Evolutionary conservation across 2,888 invertebrate species (phyloP), one percentile per base, ranked within the genome.

Genomic region (Drosophila paranaensis): DNA sequence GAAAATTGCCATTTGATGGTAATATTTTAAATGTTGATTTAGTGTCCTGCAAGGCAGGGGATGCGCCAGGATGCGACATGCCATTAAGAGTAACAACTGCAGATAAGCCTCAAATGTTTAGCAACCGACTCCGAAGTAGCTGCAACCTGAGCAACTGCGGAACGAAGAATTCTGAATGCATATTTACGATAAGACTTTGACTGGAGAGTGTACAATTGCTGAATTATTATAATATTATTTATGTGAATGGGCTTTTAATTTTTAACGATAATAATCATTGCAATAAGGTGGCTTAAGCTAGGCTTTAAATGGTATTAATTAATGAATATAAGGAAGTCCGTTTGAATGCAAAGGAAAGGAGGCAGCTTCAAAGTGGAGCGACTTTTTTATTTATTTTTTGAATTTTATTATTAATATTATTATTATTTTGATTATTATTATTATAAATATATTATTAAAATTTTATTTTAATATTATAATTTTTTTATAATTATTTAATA

Each of bases 1-100:
- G 63, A 25, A 66, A 77, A 76, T 71, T 67, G 71, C 60, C 65
- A 57, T 79, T 58, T 70, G 27, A 65, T 56, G 61, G 27, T 42
- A 53, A 53, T 40, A 70, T 43, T 40, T 25, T 16, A 60, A 61
- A 74, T 70, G 51, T 64, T 54, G 61, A 57, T 62, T 64, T 58
- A 42, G 37, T 54, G 25, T 25, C 42, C 35, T 43, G 6, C 3
- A n/a, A 6, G 25, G 30, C n/a, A n/a, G 30, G 30, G 16, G 30
- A 45, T 11, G 39, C 42, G 50, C 20, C 37, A 56, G 61, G 13
- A 40, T 27, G 4, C 14, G 40, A 6, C 16, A 51, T 16, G 37
- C 43, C 43, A 35, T 35, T 14, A 37, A 35, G 33, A 30, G 39
- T 6, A 51, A 25, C 46, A 55, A 35, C 16, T 35, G 14, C 11